phyloP scores from a whole-genome alignment of 2,888 invertebrate species.

The Acanthosepion pharaonis region DNA sequence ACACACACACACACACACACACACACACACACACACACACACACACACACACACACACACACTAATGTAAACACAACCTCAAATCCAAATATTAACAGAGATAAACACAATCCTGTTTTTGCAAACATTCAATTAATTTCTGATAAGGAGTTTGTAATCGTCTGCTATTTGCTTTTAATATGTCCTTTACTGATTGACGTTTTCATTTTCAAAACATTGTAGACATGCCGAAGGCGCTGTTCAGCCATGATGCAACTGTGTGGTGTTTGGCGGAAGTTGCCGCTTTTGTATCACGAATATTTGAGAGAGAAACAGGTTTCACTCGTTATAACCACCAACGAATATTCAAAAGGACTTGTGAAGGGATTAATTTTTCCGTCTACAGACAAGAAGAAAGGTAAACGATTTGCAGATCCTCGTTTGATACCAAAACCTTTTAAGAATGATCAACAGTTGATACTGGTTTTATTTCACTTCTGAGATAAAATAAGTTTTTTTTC shows the following conservation, averaged over 20 bases:
- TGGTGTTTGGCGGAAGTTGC: constrained; percentile 44
- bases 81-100: too few relatives aligned
- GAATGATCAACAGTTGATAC: too few relatives aligned
- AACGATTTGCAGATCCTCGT: neutral
- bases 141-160: too few relatives aligned
- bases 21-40: too few relatives aligned
- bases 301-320: constrained; percentile 23
- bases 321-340: constrained; percentile 1
- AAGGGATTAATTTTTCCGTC: neutral
- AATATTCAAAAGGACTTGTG: neutral
- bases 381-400: constrained; percentile 25
- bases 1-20: too few relatives aligned
- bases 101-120: too few relatives aligned
- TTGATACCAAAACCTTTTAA: neutral
- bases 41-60: too few relatives aligned
- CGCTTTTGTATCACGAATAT: constrained; percentile 36
- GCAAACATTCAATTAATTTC: too few relatives aligned
- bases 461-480: too few relatives aligned
- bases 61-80: too few relatives aligned
- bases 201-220: neutral
- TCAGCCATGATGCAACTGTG: constrained; percentile 37
- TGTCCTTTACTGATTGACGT: neutral
- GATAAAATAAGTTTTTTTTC: too few relatives aligned
- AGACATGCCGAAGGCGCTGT: constrained; percentile 16
- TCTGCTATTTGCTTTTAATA: neutral